These are phyloP conservation scores for Agriotes lineatus DNA, from an alignment of 2,888 invertebrate genomes.

Conservation along the genomic window DNA sequence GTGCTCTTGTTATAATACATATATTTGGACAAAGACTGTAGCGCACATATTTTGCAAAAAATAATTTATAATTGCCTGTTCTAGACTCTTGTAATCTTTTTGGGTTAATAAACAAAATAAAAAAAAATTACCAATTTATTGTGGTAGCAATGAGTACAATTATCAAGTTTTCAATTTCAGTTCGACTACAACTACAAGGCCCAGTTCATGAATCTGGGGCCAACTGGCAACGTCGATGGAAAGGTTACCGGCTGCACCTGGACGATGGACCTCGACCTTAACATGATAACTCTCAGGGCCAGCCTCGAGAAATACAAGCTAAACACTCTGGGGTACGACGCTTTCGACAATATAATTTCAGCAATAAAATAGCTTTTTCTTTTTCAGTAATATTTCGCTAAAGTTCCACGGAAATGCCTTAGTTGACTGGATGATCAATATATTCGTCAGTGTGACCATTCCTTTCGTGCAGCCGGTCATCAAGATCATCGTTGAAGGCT, in stretches of 20 bases:
- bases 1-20: too few relatives aligned
- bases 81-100: too few relatives aligned
- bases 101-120: constrained; percentile 5
- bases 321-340: constrained; percentile 20
- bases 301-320: constrained; percentile 17
- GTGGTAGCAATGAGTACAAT: too few relatives aligned
- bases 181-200: constrained; percentile 69
- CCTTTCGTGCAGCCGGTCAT: not conserved
- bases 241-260: not conserved
- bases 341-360: too few relatives aligned
- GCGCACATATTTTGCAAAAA: too few relatives aligned
- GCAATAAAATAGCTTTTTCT: too few relatives aligned
- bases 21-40: too few relatives aligned
- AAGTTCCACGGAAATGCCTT: not conserved
- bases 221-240: constrained; percentile 68
- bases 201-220: constrained; percentile 69
- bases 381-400: not conserved
- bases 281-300: constrained; percentile 7
- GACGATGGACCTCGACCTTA: constrained; percentile 12
- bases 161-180: constrained; percentile 63
- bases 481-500: too few relatives aligned
- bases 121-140: constrained; percentile 44
- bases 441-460: not conserved
- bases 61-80: not conserved
- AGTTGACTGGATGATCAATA: constrained; percentile 10